These are phyloP conservation scores for Paguma larvata DNA, from an alignment of 2,797 vertebrate species.

Conservation along the genomic window DNA sequence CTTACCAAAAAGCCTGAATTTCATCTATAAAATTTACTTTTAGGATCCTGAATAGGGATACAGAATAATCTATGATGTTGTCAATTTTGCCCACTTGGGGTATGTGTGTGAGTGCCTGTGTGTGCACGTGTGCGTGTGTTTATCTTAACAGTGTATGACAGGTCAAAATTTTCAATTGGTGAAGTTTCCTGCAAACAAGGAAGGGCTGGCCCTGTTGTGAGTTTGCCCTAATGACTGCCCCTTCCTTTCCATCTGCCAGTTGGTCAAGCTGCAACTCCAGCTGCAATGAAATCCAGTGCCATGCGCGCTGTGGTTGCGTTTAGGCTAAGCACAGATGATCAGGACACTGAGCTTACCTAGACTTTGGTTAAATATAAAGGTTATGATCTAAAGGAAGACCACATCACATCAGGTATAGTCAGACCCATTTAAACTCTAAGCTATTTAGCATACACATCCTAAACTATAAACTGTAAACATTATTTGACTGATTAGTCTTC, in stretches of 20 bases:
- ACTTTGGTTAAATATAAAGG: background rate
- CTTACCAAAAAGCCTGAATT: constrained; percentile 14
- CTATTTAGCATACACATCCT: background rate
- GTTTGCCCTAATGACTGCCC: background rate
- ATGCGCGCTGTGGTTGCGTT: background rate
- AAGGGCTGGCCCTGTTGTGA: background rate
- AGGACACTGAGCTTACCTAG: background rate
- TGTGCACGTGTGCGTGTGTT: background rate
- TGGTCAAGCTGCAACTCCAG: background rate
- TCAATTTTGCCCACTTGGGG: background rate
- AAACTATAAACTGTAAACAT: background rate
- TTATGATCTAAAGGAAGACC: constrained; percentile 29
- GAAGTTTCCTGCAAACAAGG: constrained; percentile 56
- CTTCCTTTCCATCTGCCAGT: background rate
- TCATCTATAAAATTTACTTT: constrained; percentile 49
- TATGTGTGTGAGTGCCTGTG: background rate
- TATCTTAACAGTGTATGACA: constrained; percentile 2
- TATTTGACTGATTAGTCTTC: background rate
- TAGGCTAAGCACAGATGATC: background rate
- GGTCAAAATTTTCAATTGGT: constrained; percentile 27
- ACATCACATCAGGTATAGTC: background rate
- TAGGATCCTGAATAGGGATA: background rate
- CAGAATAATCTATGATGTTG: constrained; percentile 3
- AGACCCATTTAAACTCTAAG: background rate
- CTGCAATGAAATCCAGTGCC: background rate